A percentile compares a stretch with the other conserved stretches of the same genome.
These are phyloP conservation scores for Gouania willdenowi DNA, from an alignment of 2,797 vertebrate genomes.

Conservation along the genomic window DNA sequence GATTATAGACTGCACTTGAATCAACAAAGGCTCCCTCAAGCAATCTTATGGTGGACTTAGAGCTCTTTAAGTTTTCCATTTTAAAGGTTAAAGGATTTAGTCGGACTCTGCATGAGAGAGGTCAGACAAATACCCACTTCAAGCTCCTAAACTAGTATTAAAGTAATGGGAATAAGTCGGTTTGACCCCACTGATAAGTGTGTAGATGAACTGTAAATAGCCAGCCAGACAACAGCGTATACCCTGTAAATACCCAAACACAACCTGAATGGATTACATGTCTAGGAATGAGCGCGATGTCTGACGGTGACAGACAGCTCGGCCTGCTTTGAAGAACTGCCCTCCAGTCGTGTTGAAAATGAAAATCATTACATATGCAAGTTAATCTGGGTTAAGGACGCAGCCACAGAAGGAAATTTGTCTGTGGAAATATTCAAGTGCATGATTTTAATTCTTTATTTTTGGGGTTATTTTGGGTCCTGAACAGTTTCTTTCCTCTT, in stretches of 20 bases:
- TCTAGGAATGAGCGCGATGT: slow-evolving; percentile 69
- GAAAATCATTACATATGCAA: slow-evolving; percentile 29
- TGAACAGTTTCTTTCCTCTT: too few relatives aligned
- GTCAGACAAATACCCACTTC: slow-evolving; percentile 26
- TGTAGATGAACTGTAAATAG: slow-evolving; percentile 33
- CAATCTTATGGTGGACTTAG: slow-evolving; percentile 6
- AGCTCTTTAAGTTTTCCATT: slow-evolving; percentile 22
- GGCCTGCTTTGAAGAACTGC: slow-evolving; percentile 22
- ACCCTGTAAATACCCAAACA: slow-evolving; percentile 42
- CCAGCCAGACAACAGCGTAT: slow-evolving; percentile 19
- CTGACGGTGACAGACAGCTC: slow-evolving; percentile 42
- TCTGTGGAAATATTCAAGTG: slow-evolving; percentile 9
- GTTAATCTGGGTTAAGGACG: neutral
- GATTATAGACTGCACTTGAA: neutral
- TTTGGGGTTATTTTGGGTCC: neutral
- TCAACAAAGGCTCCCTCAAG: slow-evolving; percentile 4
- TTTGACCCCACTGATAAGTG: slow-evolving; percentile 27
- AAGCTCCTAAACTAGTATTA: slow-evolving; percentile 22
- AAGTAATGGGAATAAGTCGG: slow-evolving; percentile 26
- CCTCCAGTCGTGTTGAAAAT: slow-evolving; percentile 29
- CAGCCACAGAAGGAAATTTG: slow-evolving; percentile 23
- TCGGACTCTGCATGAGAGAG: slow-evolving; percentile 16
- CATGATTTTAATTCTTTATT: too few relatives aligned
- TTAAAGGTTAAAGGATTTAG: slow-evolving; percentile 29
- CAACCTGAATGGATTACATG: slow-evolving; percentile 54